A percentile compares a stretch with the other conserved stretches of the same genome.
Evolutionary conservation across 2,113 vertebrate species (phyloP).

Genomic region (Phoenicopterus ruber): DNA sequence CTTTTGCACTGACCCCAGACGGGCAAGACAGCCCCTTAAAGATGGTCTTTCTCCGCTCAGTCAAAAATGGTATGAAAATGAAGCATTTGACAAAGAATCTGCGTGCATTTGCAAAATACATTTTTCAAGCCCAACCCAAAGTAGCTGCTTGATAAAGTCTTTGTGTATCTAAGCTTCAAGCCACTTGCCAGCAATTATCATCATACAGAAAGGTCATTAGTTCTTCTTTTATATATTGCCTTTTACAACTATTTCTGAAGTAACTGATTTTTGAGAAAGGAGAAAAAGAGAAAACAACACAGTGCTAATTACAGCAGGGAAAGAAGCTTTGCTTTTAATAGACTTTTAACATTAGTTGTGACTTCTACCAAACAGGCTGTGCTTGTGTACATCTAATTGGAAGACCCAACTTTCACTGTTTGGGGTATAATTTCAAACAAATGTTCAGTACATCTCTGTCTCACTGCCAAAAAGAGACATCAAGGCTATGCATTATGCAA

Average conservation of each 20-base stretch:
- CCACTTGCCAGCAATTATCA: neutral
- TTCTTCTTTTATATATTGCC: neutral
- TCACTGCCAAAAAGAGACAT: neutral
- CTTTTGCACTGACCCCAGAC: constrained; percentile 63
- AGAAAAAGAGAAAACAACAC: neutral
- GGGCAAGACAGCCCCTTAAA: constrained; percentile 50
- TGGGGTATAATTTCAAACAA: neutral
- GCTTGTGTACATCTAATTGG: neutral
- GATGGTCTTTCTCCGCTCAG: constrained; percentile 22
- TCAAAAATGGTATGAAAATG: constrained; percentile 46
- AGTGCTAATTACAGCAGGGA: neutral
- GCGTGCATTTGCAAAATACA: neutral
- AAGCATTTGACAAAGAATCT: constrained; percentile 35
- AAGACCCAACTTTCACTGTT: neutral
- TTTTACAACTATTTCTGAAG: neutral
- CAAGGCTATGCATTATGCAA: neutral
- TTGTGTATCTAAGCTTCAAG: neutral
- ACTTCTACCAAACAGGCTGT: neutral
- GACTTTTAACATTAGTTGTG: neutral
- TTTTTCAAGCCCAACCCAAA: neutral
- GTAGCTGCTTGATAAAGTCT: neutral
- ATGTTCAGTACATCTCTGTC: neutral
- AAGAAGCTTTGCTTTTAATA: neutral
- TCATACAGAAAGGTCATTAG: neutral
- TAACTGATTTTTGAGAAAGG: neutral